These are phyloP conservation scores for Papilio demoleus DNA, from an alignment of 2,888 invertebrate species.

Conservation along the genomic window DNA sequence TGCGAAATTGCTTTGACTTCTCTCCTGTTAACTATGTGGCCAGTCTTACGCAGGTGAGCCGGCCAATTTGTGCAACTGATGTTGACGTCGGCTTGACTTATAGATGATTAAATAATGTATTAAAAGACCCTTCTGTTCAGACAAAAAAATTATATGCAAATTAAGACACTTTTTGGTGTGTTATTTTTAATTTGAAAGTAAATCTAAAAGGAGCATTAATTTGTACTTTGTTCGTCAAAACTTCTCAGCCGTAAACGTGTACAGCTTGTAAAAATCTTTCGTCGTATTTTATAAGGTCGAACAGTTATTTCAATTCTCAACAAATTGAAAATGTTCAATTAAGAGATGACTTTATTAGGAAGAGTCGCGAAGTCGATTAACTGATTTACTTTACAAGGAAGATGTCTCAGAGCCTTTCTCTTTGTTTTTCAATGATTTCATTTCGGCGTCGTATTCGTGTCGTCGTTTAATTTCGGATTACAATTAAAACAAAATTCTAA, in stretches of 20 bases:
- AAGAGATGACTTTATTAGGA: conserved; percentile 33
- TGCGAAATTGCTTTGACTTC: too few species aligned
- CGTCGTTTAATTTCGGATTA: conserved; percentile 50
- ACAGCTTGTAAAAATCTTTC: conserved; percentile 6
- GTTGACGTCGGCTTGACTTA: too few species aligned
- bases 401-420: conserved; percentile 24
- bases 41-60: too few species aligned
- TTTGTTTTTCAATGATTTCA: conserved; percentile 31
- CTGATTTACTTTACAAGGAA: conserved; percentile 30
- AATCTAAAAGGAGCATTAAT: conserved; percentile 1
- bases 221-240: not conserved
- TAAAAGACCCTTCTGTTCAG: too few species aligned
- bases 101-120: too few species aligned
- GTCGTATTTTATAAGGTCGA: conserved; percentile 8
- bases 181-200: conserved; percentile 2
- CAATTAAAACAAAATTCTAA: conserved; percentile 70
- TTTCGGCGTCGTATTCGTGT: conserved; percentile 42
- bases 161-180: too few species aligned
- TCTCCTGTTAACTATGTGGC: too few species aligned
- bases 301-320: conserved; percentile 25
- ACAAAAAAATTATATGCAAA: too few species aligned
- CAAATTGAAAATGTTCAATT: conserved; percentile 29
- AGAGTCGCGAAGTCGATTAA: conserved; percentile 25
- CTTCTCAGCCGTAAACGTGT: not conserved
- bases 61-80: too few species aligned